These are phyloP conservation scores for Argentina silus DNA, from an alignment of 2,797 vertebrate genomes.

Conservation along the genomic window DNA sequence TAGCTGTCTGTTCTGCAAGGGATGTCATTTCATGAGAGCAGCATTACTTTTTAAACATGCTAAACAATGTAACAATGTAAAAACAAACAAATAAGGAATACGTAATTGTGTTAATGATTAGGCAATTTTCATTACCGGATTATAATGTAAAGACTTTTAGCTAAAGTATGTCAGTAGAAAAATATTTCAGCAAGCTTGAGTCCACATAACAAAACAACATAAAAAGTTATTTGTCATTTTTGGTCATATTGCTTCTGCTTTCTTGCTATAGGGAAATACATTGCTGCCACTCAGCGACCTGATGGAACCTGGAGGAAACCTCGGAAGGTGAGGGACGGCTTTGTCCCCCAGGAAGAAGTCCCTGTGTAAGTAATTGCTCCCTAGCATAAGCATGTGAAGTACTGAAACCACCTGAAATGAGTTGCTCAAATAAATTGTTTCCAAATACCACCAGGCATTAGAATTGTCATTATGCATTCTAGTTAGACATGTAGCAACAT, in stretches of 20 bases:
- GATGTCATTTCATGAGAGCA: too few species aligned
- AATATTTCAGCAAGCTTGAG: not conserved
- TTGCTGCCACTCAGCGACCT: conserved; percentile 91
- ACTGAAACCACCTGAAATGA: too few species aligned
- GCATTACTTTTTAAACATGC: too few species aligned
- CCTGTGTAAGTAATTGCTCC: conserved; percentile 85
- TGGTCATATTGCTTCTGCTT: conserved; percentile 8
- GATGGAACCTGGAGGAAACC: conserved; percentile 97
- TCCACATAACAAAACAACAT: not conserved
- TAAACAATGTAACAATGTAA: too few species aligned
- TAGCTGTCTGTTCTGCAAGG: too few species aligned
- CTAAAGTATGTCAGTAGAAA: not conserved
- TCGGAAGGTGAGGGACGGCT: conserved; percentile 91
- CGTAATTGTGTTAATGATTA: too few species aligned
- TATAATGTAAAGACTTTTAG: not conserved
- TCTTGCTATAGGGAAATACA: conserved; percentile 87
- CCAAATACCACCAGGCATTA: too few species aligned
- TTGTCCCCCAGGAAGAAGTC: conserved; percentile 94
- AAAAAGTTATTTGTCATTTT: not conserved
- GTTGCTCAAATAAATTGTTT: too few species aligned
- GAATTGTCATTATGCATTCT: too few species aligned
- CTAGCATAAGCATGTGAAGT: too few species aligned
- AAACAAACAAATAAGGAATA: too few species aligned
- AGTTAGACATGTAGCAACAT: too few species aligned
- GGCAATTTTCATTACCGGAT: not conserved